Base-by-base conservation (phyloP, 1,140 invertebrate genomes). In the Rhyacophila brunnea region DNA sequence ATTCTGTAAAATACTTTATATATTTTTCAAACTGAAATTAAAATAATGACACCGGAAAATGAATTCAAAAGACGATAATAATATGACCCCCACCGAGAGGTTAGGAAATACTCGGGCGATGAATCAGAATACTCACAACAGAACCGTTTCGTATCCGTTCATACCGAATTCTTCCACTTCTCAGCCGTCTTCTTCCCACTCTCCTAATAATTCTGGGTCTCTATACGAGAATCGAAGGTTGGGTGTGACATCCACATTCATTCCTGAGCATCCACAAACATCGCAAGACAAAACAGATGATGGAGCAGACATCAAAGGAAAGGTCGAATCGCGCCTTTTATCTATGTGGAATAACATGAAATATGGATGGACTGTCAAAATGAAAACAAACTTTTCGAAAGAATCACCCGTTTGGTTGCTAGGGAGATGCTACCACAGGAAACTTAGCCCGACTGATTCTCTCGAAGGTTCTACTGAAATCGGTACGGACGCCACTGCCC, bases 261-360 rank as follows among this genome's bases (percentile, higher is more conserved):
- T 20, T 6, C 35, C 28, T 7, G 46, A 49, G 17, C 43, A 45
- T 17, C 46, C 46, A 4, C 32, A 56, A 23, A 18, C 45, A 0
- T 57, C 55, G n/a, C 73, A 73, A 19, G 74, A 77, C 23, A 70
- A 67, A 63, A 59, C 72, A n/a, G 75, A 79, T 51, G 77, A 79
- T 58, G 65, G 71, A 35, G 67, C 69, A 19, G 85, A 87, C 65
- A 77, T 82, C 55, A 85, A 84, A 71, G 87, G 88, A 63, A 91
- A 90, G 79, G 84, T 93, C 57, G 92, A 92, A 74, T 90, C 87
- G 13, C 86, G 87, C 60, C 71, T 93, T 38, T 72, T 91, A 65
- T 91, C 90, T 40, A 87, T 92, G 83, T 93, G 91, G 91, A 92
- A 93, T 73, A 93, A 93, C 74, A 83, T 94, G 45, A 93, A 92